A percentile compares a stretch with the other conserved stretches of the same genome.
Evolutionary conservation across 2,888 invertebrate species (phyloP).

Genomic region (Sphaerophoria rueppellii): DNA sequence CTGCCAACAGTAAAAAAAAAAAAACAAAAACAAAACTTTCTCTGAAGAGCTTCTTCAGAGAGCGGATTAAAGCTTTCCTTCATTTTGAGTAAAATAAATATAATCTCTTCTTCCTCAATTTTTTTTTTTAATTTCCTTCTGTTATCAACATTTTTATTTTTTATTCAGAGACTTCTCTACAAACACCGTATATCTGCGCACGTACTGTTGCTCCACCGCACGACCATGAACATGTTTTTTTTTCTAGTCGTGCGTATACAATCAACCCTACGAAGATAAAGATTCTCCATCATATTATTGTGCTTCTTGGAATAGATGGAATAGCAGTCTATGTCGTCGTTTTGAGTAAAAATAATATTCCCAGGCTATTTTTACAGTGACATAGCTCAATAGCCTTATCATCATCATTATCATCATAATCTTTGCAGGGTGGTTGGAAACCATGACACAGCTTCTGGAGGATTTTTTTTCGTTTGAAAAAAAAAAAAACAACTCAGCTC

Average conservation of each 20-base stretch:
- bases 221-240: slow-evolving; percentile 34
- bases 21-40: slow-evolving; percentile 11
- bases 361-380: slow-evolving; percentile 68
- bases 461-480: not conserved
- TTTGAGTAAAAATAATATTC: slow-evolving; percentile 56
- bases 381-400: slow-evolving; percentile 49
- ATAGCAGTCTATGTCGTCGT: slow-evolving; percentile 8
- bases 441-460: not conserved
- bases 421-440: too few relatives aligned
- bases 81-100: not conserved
- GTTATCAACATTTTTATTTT: slow-evolving; percentile 26
- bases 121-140: slow-evolving; percentile 33
- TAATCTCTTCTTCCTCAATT: slow-evolving; percentile 6
- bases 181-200: slow-evolving; percentile 67
- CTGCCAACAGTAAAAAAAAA: not conserved
- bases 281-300: slow-evolving; percentile 13
- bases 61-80: slow-evolving; percentile 22
- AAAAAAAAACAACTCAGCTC: not conserved
- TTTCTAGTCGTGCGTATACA: not conserved
- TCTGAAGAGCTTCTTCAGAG: slow-evolving; percentile 20
- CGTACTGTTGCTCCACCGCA: slow-evolving; percentile 68
- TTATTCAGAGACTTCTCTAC: slow-evolving; percentile 22
- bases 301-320: slow-evolving; percentile 7
- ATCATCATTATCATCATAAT: slow-evolving; percentile 7
- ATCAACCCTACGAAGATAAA: slow-evolving; percentile 24